These are phyloP conservation scores for Lepeophtheirus nordmannii DNA, from an alignment of 2,888 invertebrate species.

Conservation along the genomic window DNA sequence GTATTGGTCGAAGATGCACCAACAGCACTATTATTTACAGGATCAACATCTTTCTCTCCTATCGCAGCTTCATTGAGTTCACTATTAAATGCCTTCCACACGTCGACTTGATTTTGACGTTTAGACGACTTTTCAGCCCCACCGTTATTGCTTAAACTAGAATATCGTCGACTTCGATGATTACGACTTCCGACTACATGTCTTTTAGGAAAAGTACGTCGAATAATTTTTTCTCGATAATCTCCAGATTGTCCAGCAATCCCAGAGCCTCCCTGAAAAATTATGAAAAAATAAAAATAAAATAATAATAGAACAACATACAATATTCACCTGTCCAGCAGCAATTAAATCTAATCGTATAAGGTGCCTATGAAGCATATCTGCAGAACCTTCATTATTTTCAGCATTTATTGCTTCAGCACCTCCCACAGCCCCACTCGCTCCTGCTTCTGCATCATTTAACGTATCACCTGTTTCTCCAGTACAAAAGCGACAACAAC, in stretches of 20 bases:
- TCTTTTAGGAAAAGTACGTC: background rate
- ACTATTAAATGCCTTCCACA: background rate
- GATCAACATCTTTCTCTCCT: no score
- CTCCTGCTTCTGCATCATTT: slow-evolving; percentile 29
- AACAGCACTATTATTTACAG: background rate
- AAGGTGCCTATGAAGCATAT: background rate
- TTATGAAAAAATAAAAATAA: no score
- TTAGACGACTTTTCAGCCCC: background rate
- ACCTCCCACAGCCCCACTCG: slow-evolving; percentile 33
- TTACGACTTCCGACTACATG: background rate
- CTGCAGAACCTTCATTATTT: background rate
- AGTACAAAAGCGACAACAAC: slow-evolving; percentile 76
- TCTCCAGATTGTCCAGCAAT: slow-evolving; percentile 1
- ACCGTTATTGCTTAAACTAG: background rate
- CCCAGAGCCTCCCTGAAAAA: background rate
- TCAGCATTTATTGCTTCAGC: slow-evolving; percentile 1
- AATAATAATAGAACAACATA: no score
- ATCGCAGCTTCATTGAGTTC: background rate
- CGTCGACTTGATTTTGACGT: background rate
- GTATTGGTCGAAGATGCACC: background rate
- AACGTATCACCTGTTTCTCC: slow-evolving; percentile 34
- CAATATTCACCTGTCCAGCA: background rate
- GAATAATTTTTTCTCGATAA: background rate
- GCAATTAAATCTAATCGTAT: background rate
- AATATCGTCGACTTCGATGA: slow-evolving; percentile 5